Evolutionary conservation across 2,888 invertebrate genomes (phyloP).

Genomic region (Pollenia griseotomentosa): DNA sequence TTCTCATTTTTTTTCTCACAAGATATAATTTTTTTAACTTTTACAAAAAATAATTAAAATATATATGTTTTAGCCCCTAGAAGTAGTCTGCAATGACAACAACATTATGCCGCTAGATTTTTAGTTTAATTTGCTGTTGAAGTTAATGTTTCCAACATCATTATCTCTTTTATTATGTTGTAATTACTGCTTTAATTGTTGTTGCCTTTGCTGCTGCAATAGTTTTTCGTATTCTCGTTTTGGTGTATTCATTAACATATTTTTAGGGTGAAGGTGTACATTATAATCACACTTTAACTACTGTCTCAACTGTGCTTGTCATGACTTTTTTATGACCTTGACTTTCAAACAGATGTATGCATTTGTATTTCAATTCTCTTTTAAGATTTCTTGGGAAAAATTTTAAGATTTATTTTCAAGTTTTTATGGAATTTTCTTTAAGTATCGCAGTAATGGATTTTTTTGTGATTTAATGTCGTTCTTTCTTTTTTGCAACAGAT

Average conservation of each 20-base stretch:
- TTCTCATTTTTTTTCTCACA: constrained; percentile 36
- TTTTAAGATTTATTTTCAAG: not conserved
- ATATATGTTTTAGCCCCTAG: too few species aligned
- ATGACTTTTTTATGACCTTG: constrained; percentile 51
- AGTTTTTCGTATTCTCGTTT: not conserved
- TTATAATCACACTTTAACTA: constrained; percentile 28
- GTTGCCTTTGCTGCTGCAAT: constrained; percentile 18
- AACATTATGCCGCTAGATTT: not conserved
- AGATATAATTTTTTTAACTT: constrained; percentile 25
- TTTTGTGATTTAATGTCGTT: not conserved
- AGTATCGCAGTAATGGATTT: not conserved
- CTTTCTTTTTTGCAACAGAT: too few species aligned
- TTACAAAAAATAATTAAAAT: too few species aligned
- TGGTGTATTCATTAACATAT: constrained; percentile 46
- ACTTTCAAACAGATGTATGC: constrained; percentile 31
- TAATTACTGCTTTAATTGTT: constrained; percentile 17
- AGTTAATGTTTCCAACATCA: constrained; percentile 43
- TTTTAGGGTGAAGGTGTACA: constrained; percentile 22
- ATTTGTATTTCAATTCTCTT: not conserved
- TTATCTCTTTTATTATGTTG: constrained; percentile 1
- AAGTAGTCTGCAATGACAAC: constrained; percentile 34
- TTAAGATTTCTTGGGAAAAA: constrained; percentile 6
- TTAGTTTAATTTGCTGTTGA: not conserved
- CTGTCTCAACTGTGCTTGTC: constrained; percentile 40
- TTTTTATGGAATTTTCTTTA: not conserved